Percentiles rank a stretch among this genome's conserved stretches.
These are phyloP conservation scores for Chiridota heheva DNA, from an alignment of 35 echinoderm and acorn worm genomes.

Conservation along the genomic window DNA sequence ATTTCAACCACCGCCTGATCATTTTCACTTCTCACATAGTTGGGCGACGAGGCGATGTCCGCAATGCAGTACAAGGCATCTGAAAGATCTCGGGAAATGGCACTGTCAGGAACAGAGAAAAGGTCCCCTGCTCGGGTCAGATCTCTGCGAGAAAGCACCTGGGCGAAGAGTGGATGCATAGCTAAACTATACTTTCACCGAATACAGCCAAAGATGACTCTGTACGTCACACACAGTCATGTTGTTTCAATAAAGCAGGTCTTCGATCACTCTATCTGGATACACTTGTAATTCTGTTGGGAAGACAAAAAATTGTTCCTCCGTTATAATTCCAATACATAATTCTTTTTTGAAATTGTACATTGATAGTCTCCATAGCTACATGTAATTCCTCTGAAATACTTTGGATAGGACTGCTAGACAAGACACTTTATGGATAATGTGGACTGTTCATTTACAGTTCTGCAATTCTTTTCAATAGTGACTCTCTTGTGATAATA, in stretches of 20 bases:
- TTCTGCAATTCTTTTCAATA: too few relatives aligned
- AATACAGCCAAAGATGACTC: not conserved
- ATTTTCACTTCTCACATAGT: slow-evolving; percentile 90
- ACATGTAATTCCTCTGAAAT: too few relatives aligned
- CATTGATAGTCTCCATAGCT: too few relatives aligned
- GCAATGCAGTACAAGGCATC: slow-evolving; percentile 79
- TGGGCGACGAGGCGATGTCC: slow-evolving; percentile 71
- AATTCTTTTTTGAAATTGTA: too few relatives aligned
- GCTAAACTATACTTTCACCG: not conserved
- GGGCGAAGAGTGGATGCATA: slow-evolving; percentile 91
- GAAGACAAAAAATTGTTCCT: not conserved
- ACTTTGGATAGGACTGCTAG: too few relatives aligned
- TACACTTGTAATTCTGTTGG: not conserved
- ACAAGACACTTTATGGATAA: too few relatives aligned
- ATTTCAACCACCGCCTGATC: slow-evolving; percentile 98
- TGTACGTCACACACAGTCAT: not conserved
- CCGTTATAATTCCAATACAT: not conserved
- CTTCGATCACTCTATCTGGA: not conserved
- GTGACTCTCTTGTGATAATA: too few relatives aligned
- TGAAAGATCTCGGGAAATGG: slow-evolving; percentile 81
- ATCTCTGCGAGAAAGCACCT: slow-evolving; percentile 77
- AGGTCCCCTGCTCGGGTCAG: slow-evolving; percentile 86
- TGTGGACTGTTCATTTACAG: too few relatives aligned
- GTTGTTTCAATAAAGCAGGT: not conserved
- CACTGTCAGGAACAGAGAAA: slow-evolving; percentile 82